A percentile compares a stretch with the other conserved stretches of the same genome.
phyloP scores from a whole-genome alignment of 2,113 vertebrate species.

The Dromas ardeola region DNA sequence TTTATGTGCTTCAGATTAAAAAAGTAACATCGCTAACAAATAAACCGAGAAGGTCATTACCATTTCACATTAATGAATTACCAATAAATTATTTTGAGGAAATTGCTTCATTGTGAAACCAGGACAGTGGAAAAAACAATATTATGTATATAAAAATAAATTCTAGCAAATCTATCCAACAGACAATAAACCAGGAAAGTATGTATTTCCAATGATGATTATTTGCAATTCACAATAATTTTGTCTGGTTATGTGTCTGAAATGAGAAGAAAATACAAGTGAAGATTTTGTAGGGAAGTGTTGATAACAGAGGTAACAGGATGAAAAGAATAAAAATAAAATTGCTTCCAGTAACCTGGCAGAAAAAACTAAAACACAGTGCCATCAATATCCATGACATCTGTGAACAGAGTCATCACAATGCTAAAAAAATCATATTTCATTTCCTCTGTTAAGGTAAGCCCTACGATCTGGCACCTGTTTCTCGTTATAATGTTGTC shows the following conservation, averaged over 20 bases:
- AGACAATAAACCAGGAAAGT: not conserved
- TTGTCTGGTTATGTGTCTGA: not conserved
- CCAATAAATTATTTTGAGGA: not conserved
- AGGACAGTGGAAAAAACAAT: not conserved
- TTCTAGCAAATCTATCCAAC: not conserved
- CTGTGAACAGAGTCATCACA: constrained; percentile 36
- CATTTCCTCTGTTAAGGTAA: constrained; percentile 31
- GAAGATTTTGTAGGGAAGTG: not conserved
- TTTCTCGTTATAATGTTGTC: not conserved
- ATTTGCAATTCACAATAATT: not conserved
- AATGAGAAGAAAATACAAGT: not conserved
- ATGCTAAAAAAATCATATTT: constrained; percentile 29
- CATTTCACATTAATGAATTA: constrained; percentile 44
- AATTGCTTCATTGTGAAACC: constrained; percentile 24
- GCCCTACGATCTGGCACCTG: not conserved
- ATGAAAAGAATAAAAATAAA: constrained; percentile 49
- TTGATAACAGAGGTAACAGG: constrained; percentile 31
- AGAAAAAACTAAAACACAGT: constrained; percentile 4
- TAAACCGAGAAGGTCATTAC: not conserved
- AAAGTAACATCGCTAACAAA: not conserved
- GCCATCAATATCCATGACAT: constrained; percentile 58
- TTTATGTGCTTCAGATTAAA: not conserved
- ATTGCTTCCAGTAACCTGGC: constrained; percentile 45
- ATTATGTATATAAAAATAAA: constrained; percentile 18
- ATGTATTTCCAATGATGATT: not conserved